A percentile compares a stretch with the other conserved stretches of the same genome.
These are phyloP conservation scores for Meriones psammophilus DNA, from an alignment of 2,797 vertebrate species.

Conservation along the genomic window DNA sequence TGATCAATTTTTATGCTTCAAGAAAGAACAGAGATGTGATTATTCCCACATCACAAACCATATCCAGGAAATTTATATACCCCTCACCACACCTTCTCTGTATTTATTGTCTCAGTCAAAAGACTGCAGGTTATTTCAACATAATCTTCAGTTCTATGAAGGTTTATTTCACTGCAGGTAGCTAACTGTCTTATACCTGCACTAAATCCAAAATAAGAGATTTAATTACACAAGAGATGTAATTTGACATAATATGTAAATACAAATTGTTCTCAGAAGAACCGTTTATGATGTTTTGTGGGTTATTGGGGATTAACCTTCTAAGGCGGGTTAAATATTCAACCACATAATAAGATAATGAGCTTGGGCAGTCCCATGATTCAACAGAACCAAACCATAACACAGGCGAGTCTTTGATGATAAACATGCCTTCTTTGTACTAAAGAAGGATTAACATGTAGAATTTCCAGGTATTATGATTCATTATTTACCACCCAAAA, in stretches of 20 bases:
- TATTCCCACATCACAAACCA: constrained; percentile 39
- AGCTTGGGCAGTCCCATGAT: neutral
- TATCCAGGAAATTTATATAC: constrained; percentile 29
- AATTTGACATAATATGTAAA: neutral
- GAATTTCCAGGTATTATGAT: constrained; percentile 20
- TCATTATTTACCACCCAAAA: constrained; percentile 29
- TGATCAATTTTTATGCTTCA: constrained; percentile 53
- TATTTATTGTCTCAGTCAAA: neutral
- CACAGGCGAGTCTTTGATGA: constrained; percentile 54
- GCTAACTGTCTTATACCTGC: constrained; percentile 3
- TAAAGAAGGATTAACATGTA: constrained; percentile 31
- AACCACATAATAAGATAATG: constrained; percentile 45
- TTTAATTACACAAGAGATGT: neutral
- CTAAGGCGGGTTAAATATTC: constrained; percentile 57
- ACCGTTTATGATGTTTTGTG: constrained; percentile 16
- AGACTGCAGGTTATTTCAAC: neutral
- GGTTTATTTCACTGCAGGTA: constrained; percentile 4
- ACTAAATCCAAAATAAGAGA: neutral
- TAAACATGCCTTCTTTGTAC: constrained; percentile 22
- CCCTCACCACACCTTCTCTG: neutral
- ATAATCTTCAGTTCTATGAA: constrained; percentile 18
- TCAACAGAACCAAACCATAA: constrained; percentile 55
- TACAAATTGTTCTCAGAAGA: neutral
- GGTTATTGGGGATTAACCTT: constrained; percentile 42
- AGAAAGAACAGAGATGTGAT: constrained; percentile 18